These are phyloP conservation scores for Sycobia sp. DNA, from an alignment of 1,140 invertebrate genomes.

Conservation along the genomic window DNA sequence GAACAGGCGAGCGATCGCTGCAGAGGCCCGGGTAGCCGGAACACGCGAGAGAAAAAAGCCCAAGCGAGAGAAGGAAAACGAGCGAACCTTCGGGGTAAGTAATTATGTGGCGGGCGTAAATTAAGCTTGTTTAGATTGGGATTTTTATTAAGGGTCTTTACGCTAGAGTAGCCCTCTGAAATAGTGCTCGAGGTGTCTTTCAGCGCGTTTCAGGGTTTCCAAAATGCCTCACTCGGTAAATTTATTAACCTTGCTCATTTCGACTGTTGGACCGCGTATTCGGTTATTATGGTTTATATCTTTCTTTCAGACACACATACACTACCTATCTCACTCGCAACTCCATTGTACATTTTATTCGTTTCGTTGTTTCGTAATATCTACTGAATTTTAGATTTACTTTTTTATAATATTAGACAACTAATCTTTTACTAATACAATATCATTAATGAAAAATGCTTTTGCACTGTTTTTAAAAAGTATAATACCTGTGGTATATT, in stretches of 20 bases:
- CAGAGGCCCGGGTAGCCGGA: constrained; percentile 29
- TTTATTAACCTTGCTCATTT: constrained; percentile 12
- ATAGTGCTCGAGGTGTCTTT: constrained; percentile 32
- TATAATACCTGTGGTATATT: no score
- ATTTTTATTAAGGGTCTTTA: constrained; percentile 63
- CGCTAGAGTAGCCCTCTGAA: constrained; percentile 47
- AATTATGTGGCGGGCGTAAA: constrained; percentile 65
- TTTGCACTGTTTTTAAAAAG: no score
- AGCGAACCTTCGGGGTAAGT: constrained; percentile 50
- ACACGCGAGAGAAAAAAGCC: not conserved
- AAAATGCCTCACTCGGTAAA: constrained; percentile 13
- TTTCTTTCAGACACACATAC: no score
- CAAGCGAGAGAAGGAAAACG: not conserved
- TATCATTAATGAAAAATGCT: no score
- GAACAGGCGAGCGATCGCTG: constrained; percentile 35
- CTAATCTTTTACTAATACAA: no score
- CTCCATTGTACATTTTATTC: no score
- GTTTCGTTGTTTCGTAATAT: no score
- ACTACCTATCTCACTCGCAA: no score
- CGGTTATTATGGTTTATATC: no score
- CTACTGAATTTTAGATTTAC: no score
- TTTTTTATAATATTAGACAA: no score
- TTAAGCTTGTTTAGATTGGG: constrained; percentile 64
- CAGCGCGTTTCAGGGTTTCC: not conserved
- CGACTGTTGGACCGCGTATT: not conserved